Evolutionary conservation across 2,113 vertebrate species (phyloP).

Genomic region (Microcebus lehilahytsara): DNA sequence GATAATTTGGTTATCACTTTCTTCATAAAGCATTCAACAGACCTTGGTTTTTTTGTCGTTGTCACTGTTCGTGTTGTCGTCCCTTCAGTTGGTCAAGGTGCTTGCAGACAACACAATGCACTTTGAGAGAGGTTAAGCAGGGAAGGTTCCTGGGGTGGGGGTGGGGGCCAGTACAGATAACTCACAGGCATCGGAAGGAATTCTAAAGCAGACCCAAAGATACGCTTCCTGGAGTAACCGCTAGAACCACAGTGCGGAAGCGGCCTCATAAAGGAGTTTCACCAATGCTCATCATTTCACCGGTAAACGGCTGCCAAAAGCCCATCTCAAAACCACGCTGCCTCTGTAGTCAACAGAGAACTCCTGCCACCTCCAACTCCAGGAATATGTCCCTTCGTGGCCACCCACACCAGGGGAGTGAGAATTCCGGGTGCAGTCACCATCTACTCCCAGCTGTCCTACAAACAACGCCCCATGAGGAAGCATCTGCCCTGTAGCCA

Average conservation of each 20-base stretch:
- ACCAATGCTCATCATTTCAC: too few relatives aligned
- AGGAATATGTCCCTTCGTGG: accelerated
- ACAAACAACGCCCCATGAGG: too few relatives aligned
- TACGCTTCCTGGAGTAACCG: background rate
- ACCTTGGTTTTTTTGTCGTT: background rate
- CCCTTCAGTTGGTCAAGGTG: background rate
- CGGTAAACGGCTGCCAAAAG: background rate
- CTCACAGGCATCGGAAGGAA: accelerated
- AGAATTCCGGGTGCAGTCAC: background rate
- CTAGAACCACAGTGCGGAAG: background rate
- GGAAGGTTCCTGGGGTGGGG: accelerated
- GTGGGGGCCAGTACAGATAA: accelerated
- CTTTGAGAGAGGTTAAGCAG: too few relatives aligned
- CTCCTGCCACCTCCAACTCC: too few relatives aligned
- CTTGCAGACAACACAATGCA: background rate
- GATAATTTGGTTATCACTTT: background rate
- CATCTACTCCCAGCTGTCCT: too few relatives aligned
- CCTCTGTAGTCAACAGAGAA: too few relatives aligned
- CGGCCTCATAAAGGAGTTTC: background rate
- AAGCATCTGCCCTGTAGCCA: too few relatives aligned
- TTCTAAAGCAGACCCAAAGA: background rate
- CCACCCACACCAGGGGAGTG: background rate
- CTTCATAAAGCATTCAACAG: background rate
- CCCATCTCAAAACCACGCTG: accelerated
- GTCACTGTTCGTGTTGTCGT: accelerated